Evolutionary conservation across 2,888 invertebrate genomes (phyloP), one percentile per base, ranked within the genome.

Genomic region (Dorcus parallelipipedus): DNA sequence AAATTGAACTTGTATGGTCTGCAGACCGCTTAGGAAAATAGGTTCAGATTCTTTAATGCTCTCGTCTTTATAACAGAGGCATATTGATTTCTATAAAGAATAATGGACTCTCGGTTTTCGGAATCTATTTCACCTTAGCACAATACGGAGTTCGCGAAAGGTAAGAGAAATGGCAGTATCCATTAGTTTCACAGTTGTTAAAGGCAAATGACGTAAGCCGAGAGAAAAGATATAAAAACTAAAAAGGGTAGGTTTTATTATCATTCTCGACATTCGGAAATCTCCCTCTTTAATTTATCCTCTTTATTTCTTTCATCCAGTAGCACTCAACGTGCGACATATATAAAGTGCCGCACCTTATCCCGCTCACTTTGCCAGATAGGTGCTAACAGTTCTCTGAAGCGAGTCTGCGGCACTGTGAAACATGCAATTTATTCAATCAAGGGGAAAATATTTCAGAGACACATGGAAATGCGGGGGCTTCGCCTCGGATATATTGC

Each of bases 101-200:
- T 74, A 74, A 74, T 73, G 73, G 72, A 70, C 67, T 71, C 70
- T 68, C 67, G 67, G 69, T 23, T 45, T 66, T 56, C 60, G 63
- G 65, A 69, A 51, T 26, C 54, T 41, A 40, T 66, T 71, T 70
- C 71, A 38, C 53, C 53, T 53, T 45, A 33, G 26, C 9, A 72
- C 73, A 71, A 72, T 71, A 58, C 69, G 70, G 71, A 66, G 71
- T 54, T 68, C 63, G 63, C 69, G 70, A 73, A 69, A 74, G 73
- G 73, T 73, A 71, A 66, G 67, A 70, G 69, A 68, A 72, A 73
- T 70, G 71, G 71, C 70, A 58, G 57, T 56, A 57, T 75, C 75
- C 76, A 76, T 76, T 76, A 76, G 76, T 75, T 73, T 73, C 73
- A 64, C 72, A 74, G 73, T 74, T 75, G 76, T 73, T 75, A 73